Evolutionary conservation across 2,888 invertebrate genomes (phyloP).

Genomic region (Aquatica leii): DNA sequence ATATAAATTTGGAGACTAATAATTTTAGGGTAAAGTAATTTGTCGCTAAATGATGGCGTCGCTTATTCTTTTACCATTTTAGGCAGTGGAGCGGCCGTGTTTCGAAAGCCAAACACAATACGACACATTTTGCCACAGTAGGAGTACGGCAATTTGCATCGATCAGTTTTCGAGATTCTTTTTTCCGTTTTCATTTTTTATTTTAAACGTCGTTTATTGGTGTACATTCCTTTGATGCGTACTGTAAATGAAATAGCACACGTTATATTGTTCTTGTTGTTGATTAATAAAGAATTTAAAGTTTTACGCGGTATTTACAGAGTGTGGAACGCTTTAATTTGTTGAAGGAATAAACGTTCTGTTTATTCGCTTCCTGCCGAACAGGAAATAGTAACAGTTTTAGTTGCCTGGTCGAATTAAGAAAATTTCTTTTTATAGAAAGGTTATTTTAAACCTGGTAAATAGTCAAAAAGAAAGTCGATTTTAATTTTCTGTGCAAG

Average conservation of each 20-base stretch:
- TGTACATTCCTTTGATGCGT: conserved; percentile 72
- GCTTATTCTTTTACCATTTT: conserved; percentile 2
- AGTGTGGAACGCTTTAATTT: background rate
- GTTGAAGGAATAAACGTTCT: background rate
- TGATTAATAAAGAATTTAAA: conserved; percentile 13
- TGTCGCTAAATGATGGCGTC: background rate
- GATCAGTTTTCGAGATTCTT: conserved; percentile 89
- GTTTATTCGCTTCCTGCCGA: conserved; percentile 5
- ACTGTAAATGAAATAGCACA: background rate
- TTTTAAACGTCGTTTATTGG: conserved; percentile 92
- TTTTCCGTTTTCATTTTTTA: conserved; percentile 89
- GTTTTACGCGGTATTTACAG: conserved; percentile 10
- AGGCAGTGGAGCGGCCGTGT: conserved; percentile 65
- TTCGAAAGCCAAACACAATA: conserved; percentile 75
- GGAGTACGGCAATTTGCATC: conserved; percentile 82
- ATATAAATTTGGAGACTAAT: conserved; percentile 74
- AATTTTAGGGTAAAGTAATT: conserved; percentile 72
- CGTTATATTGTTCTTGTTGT: conserved; percentile 4
- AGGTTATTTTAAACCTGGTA: conserved; percentile 5
- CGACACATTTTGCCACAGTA: conserved; percentile 83
- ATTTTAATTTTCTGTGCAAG: conserved; percentile 4
- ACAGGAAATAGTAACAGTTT: conserved; percentile 12
- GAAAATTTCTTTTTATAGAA: conserved; percentile 12
- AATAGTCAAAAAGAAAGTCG: conserved; percentile 2
- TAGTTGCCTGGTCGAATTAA: conserved; percentile 13